Conservation (phyloP, 2,888 invertebrate genomes). For the Cheilosia variabilis region DNA sequence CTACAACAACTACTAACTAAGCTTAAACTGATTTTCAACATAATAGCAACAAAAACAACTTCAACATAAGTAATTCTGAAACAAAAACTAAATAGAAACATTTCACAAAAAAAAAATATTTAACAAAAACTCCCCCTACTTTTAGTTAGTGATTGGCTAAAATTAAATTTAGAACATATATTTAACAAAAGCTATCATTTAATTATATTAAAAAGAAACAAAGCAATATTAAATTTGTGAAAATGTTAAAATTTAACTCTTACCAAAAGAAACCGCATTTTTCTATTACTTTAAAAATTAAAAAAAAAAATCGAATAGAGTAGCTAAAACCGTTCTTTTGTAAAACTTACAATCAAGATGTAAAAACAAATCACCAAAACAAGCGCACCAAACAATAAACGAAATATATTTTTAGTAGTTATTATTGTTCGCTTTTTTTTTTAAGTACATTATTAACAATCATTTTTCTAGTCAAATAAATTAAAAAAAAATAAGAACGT, state of each 20-base stretch:
- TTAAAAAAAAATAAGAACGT: conserved; percentile 25
- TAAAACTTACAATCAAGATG: conserved; percentile 63
- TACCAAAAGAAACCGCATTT: conserved; percentile 61
- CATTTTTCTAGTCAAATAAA: conserved; percentile 68
- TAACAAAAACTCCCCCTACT: conserved; percentile 47
- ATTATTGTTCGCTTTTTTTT: conserved; percentile 14
- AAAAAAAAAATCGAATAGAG: conserved; percentile 64
- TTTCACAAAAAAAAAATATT: conserved; percentile 38
- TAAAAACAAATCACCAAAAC: conserved; percentile 52
- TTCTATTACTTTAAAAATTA: conserved; percentile 54
- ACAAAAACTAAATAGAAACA: conserved; percentile 44
- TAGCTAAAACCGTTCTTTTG: conserved; percentile 56
- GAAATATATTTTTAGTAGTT: conserved; percentile 39
- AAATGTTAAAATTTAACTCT: conserved; percentile 47
- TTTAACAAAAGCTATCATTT: conserved; percentile 60
- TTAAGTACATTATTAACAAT: conserved; percentile 23
- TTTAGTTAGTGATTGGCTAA: conserved; percentile 67
- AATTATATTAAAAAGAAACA: conserved; percentile 39
- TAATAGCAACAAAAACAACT: neutral
- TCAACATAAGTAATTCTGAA: conserved; percentile 35
- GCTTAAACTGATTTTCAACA: conserved; percentile 50
- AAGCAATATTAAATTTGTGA: conserved; percentile 71
- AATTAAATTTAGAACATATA: conserved; percentile 42
- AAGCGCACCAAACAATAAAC: conserved; percentile 70
- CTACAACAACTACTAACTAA: conserved; percentile 66